Percentiles rank a stretch among this genome's conserved stretches.
These are phyloP conservation scores for Pseudopodoces humilis DNA, from an alignment of 2,113 vertebrate species.

Conservation along the genomic window DNA sequence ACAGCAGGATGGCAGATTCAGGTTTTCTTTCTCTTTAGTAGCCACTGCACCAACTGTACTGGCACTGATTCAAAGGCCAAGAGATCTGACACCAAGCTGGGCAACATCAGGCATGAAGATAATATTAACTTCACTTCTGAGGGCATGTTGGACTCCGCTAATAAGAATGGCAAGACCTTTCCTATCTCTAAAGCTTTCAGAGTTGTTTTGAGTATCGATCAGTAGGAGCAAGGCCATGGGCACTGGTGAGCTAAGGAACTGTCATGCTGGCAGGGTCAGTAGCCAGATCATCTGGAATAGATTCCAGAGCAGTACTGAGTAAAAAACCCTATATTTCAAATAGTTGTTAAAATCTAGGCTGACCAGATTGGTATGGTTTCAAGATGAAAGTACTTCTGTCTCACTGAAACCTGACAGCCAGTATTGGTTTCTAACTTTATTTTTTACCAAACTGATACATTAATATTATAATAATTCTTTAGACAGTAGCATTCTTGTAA, in stretches of 20 bases:
- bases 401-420: neutral
- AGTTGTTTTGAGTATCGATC: neutral
- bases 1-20: neutral
- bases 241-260: neutral
- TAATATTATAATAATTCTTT: neutral
- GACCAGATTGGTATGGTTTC: fast-evolving
- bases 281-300: neutral
- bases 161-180: neutral
- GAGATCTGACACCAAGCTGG: neutral
- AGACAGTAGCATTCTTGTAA: neutral
- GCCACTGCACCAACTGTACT: neutral
- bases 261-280: neutral
- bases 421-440: neutral
- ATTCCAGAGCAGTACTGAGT: neutral
- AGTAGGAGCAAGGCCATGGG: neutral
- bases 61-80: neutral
- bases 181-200: neutral
- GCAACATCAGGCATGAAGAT: neutral
- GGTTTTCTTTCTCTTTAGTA: neutral
- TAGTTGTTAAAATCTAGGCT: neutral
- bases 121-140: neutral
- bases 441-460: neutral
- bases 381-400: neutral
- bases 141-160: fast-evolving
- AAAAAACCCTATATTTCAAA: neutral